Base-by-base conservation (phyloP, 2,888 invertebrate species). In the Lysandra coridon region DNA sequence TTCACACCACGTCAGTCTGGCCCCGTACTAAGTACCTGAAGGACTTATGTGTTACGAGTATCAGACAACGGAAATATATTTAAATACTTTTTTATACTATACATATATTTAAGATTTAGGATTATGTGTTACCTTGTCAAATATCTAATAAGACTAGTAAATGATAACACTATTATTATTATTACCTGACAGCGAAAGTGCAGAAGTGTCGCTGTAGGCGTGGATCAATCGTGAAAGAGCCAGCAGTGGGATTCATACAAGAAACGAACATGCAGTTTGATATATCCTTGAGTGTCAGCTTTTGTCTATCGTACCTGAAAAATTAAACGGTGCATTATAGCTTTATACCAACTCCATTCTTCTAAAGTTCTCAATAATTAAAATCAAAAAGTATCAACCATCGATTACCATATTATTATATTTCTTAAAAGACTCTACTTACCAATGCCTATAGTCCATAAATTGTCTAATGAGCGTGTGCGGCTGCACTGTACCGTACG, bases 211-310 rank as follows among this genome's bases (percentile, higher is more conserved):
- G 92, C 88, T 99, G 98, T 17, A 99, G 94, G 62, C 99, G 95
- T 0, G 98, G 96, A 93, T 99, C 97, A 80, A 99, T 98, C 30
- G 98, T 98, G 88, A 99, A 99, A 79, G 98, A 98, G 33, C 99
- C 99, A 23, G 99, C 98, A 0, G 98, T 98, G 0, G 99, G 99
- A 91, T 99, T 99, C 99, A 99, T 99, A 89, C 98, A 98, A 0
- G 98, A 97, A 30, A 99, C 97, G 89, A 98, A 99, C 94, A 99
- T 99, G 73, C 98, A 98, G 88, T 98, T 98, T 85, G 97, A 97
- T 85, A 99, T 98, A 81, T 99, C 99, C 88, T 98, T 99, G 14
- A 99, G 89, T 0, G 97, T 95, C 81, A 99, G 93, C 88, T 98
- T 99, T 76, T 96, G 93, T 80, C 99, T 94, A 88, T 99, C 99